Conservation (phyloP, 2,113 vertebrate genomes). For the Pygoscelis antarcticus region DNA sequence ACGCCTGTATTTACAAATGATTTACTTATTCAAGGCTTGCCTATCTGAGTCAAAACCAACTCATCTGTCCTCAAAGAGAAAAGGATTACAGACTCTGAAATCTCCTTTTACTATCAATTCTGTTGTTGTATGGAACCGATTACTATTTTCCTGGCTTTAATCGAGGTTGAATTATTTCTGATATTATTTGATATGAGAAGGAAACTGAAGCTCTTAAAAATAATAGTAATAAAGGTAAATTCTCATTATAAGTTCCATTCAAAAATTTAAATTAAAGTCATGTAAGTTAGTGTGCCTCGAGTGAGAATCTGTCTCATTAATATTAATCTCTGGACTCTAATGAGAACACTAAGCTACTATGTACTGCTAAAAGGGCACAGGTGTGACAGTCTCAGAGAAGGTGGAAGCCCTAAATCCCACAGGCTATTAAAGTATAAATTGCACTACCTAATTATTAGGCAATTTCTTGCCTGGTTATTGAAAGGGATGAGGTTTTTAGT, state of each 20-base stretch:
- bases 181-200: background rate
- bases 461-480: constrained; percentile 34
- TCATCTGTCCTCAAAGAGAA: background rate
- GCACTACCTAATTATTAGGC: constrained; percentile 52
- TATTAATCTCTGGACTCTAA: constrained; percentile 54
- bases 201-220: background rate
- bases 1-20: background rate
- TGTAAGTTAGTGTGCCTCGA: constrained; percentile 23
- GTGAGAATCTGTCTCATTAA: constrained; percentile 49
- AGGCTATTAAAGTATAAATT: constrained; percentile 55
- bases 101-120: background rate
- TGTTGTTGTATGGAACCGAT: background rate
- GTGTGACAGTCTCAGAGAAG: constrained; percentile 42
- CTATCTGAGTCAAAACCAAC: background rate
- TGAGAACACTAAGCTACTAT: constrained; percentile 24
- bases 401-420: constrained; percentile 46
- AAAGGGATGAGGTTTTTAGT: background rate
- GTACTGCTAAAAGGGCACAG: constrained; percentile 53
- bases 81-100: background rate
- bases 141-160: background rate
- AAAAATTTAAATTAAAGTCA: constrained; percentile 28
- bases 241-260: constrained; percentile 1
- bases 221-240: background rate
- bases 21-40: constrained; percentile 1
- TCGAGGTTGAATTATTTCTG: background rate